phyloP scores from a whole-genome alignment of 2,113 vertebrate species.

The Danionella cerebrum region DNA sequence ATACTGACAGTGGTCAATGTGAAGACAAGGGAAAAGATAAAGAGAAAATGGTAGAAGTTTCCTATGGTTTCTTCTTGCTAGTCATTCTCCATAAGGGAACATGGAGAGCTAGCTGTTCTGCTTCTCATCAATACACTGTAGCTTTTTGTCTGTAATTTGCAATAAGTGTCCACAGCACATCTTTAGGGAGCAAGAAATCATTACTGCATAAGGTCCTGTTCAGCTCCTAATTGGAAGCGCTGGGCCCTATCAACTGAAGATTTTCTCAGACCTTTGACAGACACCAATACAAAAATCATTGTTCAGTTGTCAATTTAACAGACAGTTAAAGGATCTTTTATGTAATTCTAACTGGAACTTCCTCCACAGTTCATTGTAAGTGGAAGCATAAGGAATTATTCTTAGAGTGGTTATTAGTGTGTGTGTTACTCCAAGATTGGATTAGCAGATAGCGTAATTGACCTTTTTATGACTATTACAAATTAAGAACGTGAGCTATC shows the following conservation, averaged over 20 bases:
- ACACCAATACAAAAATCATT: constrained; percentile 99
- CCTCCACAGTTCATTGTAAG: constrained; percentile 63
- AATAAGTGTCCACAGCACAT: constrained; percentile 90
- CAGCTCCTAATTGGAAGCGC: constrained; percentile 97
- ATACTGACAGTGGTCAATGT: constrained; percentile 54
- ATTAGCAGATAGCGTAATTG: no score
- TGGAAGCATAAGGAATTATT: constrained; percentile 48
- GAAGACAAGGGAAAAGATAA: neutral
- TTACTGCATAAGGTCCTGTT: constrained; percentile 88
- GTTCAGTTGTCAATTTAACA: constrained; percentile 99
- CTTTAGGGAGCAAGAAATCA: constrained; percentile 90
- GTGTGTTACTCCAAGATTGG: no score
- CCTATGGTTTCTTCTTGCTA: constrained; percentile 68
- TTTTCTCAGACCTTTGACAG: constrained; percentile 99
- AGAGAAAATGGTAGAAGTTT: neutral
- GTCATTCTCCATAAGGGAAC: constrained; percentile 81
- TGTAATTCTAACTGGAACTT: constrained; percentile 96
- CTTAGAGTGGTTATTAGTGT: constrained; percentile 27
- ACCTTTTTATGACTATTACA: no score
- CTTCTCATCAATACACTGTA: constrained; percentile 86
- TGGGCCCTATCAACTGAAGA: constrained; percentile 98
- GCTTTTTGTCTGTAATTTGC: constrained; percentile 99
- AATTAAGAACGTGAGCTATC: constrained; percentile 53
- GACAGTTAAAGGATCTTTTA: constrained; percentile 94
- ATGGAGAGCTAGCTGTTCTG: constrained; percentile 73